These are phyloP conservation scores for Epinephelus lanceolatus DNA, from an alignment of 2,113 vertebrate species.

Conservation along the genomic window DNA sequence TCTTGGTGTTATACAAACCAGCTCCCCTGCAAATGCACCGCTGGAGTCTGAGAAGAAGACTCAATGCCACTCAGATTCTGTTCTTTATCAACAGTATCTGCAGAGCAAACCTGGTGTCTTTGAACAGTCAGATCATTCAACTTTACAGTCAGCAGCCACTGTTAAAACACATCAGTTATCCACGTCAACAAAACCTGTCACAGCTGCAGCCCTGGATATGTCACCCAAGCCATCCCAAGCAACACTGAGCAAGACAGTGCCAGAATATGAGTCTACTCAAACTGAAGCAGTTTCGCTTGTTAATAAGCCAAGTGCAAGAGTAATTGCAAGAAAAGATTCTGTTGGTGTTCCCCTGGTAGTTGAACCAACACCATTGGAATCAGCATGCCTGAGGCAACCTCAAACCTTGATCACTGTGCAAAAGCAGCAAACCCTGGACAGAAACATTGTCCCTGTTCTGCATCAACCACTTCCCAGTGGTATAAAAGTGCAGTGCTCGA, in stretches of 20 bases:
- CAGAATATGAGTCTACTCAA: constrained; percentile 15
- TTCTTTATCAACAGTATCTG: constrained; percentile 29
- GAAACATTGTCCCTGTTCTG: constrained; percentile 13
- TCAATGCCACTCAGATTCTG: constrained; percentile 18
- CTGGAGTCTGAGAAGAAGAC: constrained; percentile 2
- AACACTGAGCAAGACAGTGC: constrained; percentile 34
- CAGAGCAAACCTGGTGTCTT: constrained; percentile 9
- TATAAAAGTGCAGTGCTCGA: neutral
- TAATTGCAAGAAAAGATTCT: constrained; percentile 48
- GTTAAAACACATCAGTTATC: constrained; percentile 57
- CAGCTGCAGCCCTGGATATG: constrained; percentile 84
- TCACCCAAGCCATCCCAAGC: constrained; percentile 64
- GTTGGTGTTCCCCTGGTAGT: constrained; percentile 70
- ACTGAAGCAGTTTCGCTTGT: constrained; percentile 68
- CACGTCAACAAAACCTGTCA: constrained; percentile 73
- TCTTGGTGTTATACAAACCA: constrained; percentile 2
- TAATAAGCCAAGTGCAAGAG: constrained; percentile 68
- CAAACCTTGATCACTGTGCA: constrained; percentile 17
- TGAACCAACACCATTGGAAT: constrained; percentile 42
- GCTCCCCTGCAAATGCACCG: constrained; percentile 10
- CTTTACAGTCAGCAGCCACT: constrained; percentile 5
- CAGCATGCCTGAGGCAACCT: constrained; percentile 16
- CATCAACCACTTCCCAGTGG: constrained; percentile 12
- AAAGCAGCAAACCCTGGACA: constrained; percentile 18
- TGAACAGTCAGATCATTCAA: neutral